Evolutionary conservation across 2,113 vertebrate genomes (phyloP), one percentile per base, ranked within the genome.

Genomic region (Edolisoma coerulescens): DNA sequence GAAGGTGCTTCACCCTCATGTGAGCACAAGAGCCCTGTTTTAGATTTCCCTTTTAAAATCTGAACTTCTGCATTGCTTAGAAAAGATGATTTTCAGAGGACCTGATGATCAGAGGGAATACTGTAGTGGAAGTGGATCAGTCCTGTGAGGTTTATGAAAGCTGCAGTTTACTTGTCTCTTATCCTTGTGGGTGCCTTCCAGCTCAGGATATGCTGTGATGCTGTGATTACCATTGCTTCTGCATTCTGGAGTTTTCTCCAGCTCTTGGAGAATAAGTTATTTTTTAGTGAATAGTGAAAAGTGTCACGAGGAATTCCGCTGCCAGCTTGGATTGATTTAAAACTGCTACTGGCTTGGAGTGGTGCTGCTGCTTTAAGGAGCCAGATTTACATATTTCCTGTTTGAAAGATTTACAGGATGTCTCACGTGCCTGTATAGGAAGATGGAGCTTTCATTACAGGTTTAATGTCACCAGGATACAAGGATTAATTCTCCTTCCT

Each of bases 401-500:
- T 93, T 90, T 74, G 79, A 93, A 90, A 89, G 91, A 88, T 95
- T 91, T 92, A 60, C 76, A 91, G 1, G 47, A 4, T 61, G 42
- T 69, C 78, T 93, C 78, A 41, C 65, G 3, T 23, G 85, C 74
- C 80, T 71, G 41, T 41, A 16, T 54, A 32, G 93, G 65, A 78
- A 87, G 71, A 84, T 67, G 61, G 90, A 89, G 74, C 71, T 81
- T 87, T 91, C 93, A 71, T 92, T 79, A 35, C 28, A 61, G 64
- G 53, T 70, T 88, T 97, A 65, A 76, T 81, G 82, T 74, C 84
- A 41, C 20, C 0, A 1, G 3, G 13, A 52, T 84, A 77, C 50
- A 21, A 94, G 95, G 90, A 96, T 97, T 95, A 74, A 94, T 96
- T 35, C 42, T 79, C 45, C 18, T 42, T 52, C 56, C 90, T 71